Conservation (phyloP, 2,888 invertebrate genomes). For the Lottia scabra region DNA sequence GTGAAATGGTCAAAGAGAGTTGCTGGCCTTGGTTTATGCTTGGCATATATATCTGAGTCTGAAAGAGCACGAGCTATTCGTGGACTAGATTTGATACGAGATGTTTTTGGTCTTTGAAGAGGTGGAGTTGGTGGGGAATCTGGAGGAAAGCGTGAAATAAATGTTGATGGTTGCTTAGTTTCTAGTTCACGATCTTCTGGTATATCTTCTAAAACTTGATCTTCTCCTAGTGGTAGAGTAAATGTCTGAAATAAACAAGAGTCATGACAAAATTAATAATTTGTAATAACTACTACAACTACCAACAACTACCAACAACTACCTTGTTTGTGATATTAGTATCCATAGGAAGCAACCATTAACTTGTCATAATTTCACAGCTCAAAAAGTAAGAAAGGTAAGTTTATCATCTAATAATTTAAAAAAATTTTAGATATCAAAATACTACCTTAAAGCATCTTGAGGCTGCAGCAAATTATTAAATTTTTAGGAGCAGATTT, state of each 20-base stretch:
- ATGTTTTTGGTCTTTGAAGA: not conserved
- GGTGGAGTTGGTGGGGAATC: not conserved
- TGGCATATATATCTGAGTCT: conserved; percentile 17
- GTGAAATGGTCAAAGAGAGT: conserved; percentile 29
- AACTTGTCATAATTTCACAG: too few species aligned
- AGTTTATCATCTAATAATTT: too few species aligned
- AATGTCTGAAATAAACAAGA: not conserved
- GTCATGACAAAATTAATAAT: too few species aligned
- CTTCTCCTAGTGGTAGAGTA: conserved; percentile 35
- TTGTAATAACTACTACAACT: too few species aligned
- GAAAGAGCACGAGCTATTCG: conserved; percentile 18
- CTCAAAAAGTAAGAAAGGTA: too few species aligned
- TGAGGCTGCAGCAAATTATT: too few species aligned
- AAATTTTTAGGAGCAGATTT: too few species aligned
- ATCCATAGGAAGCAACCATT: too few species aligned
- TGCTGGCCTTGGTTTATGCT: conserved; percentile 16
- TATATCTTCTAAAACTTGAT: conserved; percentile 55
- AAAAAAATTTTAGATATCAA: too few species aligned
- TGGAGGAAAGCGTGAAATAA: conserved; percentile 3
- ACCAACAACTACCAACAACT: too few species aligned
- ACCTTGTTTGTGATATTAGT: too few species aligned
- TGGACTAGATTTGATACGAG: not conserved
- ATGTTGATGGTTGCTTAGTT: conserved; percentile 1
- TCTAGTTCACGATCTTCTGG: conserved; percentile 54
- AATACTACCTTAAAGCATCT: too few species aligned